These are phyloP conservation scores for Caiman crocodilus DNA, from an alignment of 2,797 vertebrate genomes.

Conservation along the genomic window DNA sequence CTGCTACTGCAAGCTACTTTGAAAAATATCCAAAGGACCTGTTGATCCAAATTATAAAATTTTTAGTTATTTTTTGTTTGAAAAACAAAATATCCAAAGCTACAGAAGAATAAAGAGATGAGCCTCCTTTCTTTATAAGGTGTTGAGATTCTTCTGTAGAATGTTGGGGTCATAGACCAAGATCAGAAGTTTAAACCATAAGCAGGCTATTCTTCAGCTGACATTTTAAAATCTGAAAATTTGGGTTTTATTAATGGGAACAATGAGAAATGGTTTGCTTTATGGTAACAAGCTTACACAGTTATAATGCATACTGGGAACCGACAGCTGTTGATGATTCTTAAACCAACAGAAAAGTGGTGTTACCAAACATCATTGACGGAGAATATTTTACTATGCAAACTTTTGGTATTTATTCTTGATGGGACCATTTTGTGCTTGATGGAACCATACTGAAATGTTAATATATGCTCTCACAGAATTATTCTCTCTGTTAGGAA, in stretches of 20 bases:
- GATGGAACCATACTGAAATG: conserved; percentile 74
- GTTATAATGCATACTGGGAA: background rate
- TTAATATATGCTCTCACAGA: conserved; percentile 68
- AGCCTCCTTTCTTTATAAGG: background rate
- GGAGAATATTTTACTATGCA: conserved; percentile 54
- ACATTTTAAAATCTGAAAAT: background rate
- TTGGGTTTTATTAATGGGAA: conserved; percentile 17
- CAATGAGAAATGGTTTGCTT: conserved; percentile 24
- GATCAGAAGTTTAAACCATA: background rate
- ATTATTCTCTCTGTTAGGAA: conserved; percentile 59
- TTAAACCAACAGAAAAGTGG: conserved; percentile 27
- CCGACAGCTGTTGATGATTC: background rate
- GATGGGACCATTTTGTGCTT: conserved; percentile 52
- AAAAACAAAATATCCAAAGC: background rate
- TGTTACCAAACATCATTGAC: conserved; percentile 50
- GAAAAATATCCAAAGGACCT: background rate
- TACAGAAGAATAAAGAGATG: conserved; percentile 31
- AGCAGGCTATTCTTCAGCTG: background rate
- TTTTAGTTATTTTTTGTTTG: background rate
- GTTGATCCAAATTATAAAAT: background rate
- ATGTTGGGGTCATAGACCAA: background rate
- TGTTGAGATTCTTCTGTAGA: conserved; percentile 27
- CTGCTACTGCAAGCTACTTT: conserved; percentile 53
- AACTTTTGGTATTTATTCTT: conserved; percentile 32
- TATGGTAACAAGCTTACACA: conserved; percentile 51